A percentile compares a stretch with the other conserved stretches of the same genome.
These are phyloP conservation scores for Plutella xylostella DNA, from an alignment of 2,888 invertebrate species.

Conservation along the genomic window DNA sequence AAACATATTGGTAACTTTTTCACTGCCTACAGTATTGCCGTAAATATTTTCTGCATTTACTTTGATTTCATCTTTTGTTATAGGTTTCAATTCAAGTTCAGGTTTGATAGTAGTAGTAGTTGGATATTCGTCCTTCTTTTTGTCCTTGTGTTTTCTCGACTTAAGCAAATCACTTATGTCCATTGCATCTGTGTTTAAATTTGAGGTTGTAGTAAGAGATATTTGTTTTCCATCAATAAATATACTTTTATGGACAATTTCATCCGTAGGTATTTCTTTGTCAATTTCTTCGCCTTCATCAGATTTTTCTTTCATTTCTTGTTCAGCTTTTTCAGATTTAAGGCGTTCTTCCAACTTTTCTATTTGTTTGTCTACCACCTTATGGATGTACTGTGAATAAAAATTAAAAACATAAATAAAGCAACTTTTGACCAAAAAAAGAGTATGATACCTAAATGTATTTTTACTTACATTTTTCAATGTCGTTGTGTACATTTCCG, in stretches of 20 bases:
- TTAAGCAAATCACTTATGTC: neutral
- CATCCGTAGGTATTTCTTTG: neutral
- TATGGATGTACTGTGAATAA: too few relatives aligned
- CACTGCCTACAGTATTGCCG: slow-evolving; percentile 33
- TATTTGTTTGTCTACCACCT: too few relatives aligned
- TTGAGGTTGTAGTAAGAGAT: slow-evolving; percentile 12
- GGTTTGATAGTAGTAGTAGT: too few relatives aligned
- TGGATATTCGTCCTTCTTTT: slow-evolving; percentile 8
- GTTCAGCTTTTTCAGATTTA: neutral
- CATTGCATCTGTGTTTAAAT: slow-evolving; percentile 7
- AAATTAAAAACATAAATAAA: too few relatives aligned
- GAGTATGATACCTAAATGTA: too few relatives aligned
- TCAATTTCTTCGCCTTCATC: too few relatives aligned
- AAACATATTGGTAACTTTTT: slow-evolving; percentile 41
- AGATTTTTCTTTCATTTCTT: too few relatives aligned
- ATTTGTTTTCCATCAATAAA: slow-evolving; percentile 16
- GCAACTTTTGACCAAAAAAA: too few relatives aligned
- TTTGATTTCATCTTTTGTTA: slow-evolving; percentile 15
- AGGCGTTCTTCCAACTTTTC: too few relatives aligned
- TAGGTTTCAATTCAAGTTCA: too few relatives aligned
- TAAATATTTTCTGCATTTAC: slow-evolving; percentile 27
- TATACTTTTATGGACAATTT: neutral
- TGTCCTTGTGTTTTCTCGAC: slow-evolving; percentile 7
- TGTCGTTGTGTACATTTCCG: slow-evolving; percentile 26
- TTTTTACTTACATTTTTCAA: too few relatives aligned